Conservation (phyloP, 2,113 vertebrate species). For the Chaetorhynchus papuensis region DNA sequence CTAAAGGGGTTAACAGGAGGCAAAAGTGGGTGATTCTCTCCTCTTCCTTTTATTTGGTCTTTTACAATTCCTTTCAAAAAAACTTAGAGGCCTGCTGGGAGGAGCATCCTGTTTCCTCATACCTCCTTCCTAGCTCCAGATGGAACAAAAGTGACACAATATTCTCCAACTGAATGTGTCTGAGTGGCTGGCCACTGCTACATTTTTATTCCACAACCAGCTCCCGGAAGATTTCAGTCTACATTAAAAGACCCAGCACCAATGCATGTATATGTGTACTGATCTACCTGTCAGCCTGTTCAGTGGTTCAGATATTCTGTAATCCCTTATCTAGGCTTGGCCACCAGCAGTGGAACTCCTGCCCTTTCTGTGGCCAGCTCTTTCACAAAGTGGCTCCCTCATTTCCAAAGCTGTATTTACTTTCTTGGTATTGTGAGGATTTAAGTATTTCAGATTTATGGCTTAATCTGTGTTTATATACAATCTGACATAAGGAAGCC, state of each 20-base stretch:
- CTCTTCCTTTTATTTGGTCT: not conserved
- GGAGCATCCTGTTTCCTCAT: not conserved
- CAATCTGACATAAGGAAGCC: not conserved
- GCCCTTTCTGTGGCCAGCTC: not conserved
- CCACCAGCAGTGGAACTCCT: not conserved
- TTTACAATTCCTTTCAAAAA: not conserved
- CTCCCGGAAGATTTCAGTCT: not conserved
- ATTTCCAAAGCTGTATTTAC: not conserved
- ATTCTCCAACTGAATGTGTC: not conserved
- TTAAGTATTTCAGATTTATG: not conserved
- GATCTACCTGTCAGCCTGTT: not conserved
- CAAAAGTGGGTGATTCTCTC: not conserved
- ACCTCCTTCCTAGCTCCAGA: not conserved
- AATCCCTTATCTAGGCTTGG: not conserved
- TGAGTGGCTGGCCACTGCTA: not conserved
- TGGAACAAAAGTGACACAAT: not conserved
- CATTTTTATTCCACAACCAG: not conserved
- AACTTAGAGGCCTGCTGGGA: not conserved
- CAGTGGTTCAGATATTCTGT: not conserved
- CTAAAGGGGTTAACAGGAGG: not conserved
- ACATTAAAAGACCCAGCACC: not conserved
- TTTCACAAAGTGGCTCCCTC: not conserved
- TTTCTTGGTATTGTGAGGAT: not conserved
- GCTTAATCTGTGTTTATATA: not conserved
- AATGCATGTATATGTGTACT: not conserved